These are phyloP conservation scores for Nothoprocta perdicaria DNA, from an alignment of 2,113 vertebrate genomes.

Conservation along the genomic window DNA sequence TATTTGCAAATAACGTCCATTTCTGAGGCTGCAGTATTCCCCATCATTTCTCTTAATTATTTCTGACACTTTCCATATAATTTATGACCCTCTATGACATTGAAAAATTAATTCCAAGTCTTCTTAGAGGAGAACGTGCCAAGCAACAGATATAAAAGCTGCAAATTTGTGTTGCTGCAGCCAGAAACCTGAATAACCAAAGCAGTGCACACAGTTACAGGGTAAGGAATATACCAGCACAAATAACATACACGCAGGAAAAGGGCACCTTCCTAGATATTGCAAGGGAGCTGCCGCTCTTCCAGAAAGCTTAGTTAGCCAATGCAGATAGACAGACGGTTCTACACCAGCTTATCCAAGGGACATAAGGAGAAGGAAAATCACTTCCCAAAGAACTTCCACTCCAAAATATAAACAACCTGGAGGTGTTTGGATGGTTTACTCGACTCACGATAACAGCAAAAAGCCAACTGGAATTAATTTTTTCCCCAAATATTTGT, in stretches of 20 bases:
- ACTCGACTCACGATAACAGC: neutral
- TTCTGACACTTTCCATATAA: slow-evolving; percentile 55
- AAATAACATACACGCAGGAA: fast-evolving
- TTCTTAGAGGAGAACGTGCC: neutral
- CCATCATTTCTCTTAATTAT: slow-evolving; percentile 66
- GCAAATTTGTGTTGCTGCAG: slow-evolving; percentile 3
- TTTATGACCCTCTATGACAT: slow-evolving; percentile 33
- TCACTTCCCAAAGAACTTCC: neutral
- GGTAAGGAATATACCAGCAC: neutral
- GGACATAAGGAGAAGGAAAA: neutral
- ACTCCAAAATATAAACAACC: neutral
- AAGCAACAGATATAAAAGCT: slow-evolving; percentile 36
- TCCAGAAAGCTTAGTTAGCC: neutral
- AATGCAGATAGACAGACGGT: neutral
- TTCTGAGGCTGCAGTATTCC: slow-evolving; percentile 8
- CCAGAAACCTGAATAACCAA: slow-evolving; percentile 1
- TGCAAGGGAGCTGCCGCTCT: neutral
- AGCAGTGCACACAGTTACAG: neutral
- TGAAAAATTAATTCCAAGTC: slow-evolving; percentile 55
- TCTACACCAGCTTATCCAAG: neutral
- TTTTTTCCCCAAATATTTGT: neutral
- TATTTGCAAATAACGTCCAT: slow-evolving; percentile 58
- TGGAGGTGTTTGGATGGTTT: neutral
- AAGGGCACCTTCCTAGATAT: neutral
- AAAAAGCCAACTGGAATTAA: neutral